These are phyloP conservation scores for Caloenas nicobarica DNA, from an alignment of 2,113 vertebrate genomes.

Conservation along the genomic window DNA sequence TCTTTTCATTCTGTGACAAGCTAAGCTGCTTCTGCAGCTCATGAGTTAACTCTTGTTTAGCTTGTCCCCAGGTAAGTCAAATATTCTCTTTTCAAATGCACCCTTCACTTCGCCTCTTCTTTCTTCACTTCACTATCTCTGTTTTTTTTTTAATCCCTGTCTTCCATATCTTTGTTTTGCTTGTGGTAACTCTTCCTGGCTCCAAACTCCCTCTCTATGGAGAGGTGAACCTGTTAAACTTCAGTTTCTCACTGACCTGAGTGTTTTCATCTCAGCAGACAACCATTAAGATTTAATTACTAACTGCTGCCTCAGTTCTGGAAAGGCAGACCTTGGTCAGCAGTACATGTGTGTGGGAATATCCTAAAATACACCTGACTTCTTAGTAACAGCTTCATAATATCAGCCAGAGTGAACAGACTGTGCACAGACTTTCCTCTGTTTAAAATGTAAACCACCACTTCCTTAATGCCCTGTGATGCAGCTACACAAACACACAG, in stretches of 20 bases:
- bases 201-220: background rate
- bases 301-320: background rate
- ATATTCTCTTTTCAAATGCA: background rate
- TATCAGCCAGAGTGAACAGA: constrained; percentile 16
- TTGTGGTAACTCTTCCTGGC: background rate
- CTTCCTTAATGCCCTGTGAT: background rate
- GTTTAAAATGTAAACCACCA: constrained; percentile 15
- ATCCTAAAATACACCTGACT: constrained; percentile 43
- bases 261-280: constrained; percentile 41
- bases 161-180: background rate
- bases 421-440: background rate
- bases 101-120: background rate
- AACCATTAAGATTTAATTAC: constrained; percentile 61
- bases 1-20: constrained; percentile 11
- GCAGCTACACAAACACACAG: constrained; percentile 24
- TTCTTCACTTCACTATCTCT: background rate
- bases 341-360: background rate
- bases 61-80: background rate
- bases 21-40: background rate
- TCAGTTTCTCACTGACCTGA: background rate
- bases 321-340: constrained; percentile 30
- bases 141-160: background rate
- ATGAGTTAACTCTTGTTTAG: constrained; percentile 9
- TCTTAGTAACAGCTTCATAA: constrained; percentile 45
- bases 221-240: background rate